These are phyloP conservation scores for Saccostrea glomerata DNA, from an alignment of 1,140 invertebrate species.

Conservation along the genomic window DNA sequence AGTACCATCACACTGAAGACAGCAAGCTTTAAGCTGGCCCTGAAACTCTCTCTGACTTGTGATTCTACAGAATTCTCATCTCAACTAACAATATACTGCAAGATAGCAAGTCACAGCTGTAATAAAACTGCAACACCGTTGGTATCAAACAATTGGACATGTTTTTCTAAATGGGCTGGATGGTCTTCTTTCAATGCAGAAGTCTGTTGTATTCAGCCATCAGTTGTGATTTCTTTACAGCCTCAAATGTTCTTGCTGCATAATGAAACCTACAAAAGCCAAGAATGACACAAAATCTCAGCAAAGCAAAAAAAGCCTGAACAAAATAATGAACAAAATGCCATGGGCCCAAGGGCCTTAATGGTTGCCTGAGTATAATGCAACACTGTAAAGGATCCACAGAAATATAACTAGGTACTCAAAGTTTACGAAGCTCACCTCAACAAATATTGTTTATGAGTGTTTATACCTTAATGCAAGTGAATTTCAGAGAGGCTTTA, in stretches of 20 bases:
- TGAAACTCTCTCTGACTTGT: no score
- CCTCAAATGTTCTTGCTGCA: conserved; percentile 89
- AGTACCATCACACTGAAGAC: no score
- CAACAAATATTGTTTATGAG: neutral
- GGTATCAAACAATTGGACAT: neutral
- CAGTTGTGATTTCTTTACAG: conserved; percentile 89
- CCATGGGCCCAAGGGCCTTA: no score
- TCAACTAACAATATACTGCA: no score
- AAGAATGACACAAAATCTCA: neutral
- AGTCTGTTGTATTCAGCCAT: conserved; percentile 90
- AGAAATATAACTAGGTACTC: no score
- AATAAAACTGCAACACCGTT: neutral
- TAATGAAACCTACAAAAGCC: conserved; percentile 84
- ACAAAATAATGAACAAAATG: neutral
- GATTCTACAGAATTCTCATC: no score
- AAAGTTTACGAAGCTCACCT: neutral
- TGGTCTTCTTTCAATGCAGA: conserved; percentile 81
- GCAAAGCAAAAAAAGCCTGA: neutral
- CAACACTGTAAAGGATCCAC: no score
- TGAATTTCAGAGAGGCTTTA: no score
- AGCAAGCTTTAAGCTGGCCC: no score
- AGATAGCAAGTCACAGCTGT: no score
- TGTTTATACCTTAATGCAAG: neutral
- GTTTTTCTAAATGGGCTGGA: neutral
- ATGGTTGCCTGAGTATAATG: no score